Percentiles rank a stretch among this genome's conserved stretches.
Evolutionary conservation across 2,888 invertebrate genomes (phyloP).

Genomic region (Bunonema sp.): DNA sequence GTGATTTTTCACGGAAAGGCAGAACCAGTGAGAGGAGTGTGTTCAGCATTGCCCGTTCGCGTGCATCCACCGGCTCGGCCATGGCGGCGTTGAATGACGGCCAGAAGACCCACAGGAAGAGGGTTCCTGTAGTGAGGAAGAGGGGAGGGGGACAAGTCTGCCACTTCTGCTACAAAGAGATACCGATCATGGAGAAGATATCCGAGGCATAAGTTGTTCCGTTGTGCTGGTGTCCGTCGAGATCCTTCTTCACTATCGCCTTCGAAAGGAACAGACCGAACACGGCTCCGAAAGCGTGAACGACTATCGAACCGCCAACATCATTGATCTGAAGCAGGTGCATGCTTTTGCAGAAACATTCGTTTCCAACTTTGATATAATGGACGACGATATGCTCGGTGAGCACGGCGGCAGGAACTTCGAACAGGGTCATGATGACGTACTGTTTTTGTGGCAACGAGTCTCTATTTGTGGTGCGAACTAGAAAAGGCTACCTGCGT

Average conservation of each 20-base stretch:
- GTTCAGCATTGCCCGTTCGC: slow-evolving; percentile 66
- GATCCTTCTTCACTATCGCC: slow-evolving; percentile 49
- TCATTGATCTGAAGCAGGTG: slow-evolving; percentile 60
- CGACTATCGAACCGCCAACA: slow-evolving; percentile 77
- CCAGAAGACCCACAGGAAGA: slow-evolving; percentile 89
- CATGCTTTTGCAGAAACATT: no score
- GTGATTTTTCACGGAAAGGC: no score
- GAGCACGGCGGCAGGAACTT: slow-evolving; percentile 45
- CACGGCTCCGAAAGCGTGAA: slow-evolving; percentile 84
- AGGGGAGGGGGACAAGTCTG: no score
- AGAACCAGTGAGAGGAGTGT: slow-evolving; percentile 75
- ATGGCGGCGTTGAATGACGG: slow-evolving; percentile 76
- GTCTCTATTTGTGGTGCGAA: not conserved
- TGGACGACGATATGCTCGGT: slow-evolving; percentile 40
- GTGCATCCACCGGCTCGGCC: slow-evolving; percentile 10
- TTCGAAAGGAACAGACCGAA: slow-evolving; percentile 73
- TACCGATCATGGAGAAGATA: slow-evolving; percentile 79
- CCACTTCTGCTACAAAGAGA: not conserved
- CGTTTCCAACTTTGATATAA: no score
- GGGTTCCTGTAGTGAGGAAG: slow-evolving; percentile 53
- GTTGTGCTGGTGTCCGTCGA: slow-evolving; percentile 46
- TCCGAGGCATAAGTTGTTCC: slow-evolving; percentile 69
- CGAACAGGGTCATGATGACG: slow-evolving; percentile 47
- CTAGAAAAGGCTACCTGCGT: slow-evolving; percentile 10
- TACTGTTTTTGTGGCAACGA: slow-evolving; percentile 37